phyloP scores from a whole-genome alignment of 2,797 vertebrate genomes.

The Gymnoscopelus microlampas region DNA sequence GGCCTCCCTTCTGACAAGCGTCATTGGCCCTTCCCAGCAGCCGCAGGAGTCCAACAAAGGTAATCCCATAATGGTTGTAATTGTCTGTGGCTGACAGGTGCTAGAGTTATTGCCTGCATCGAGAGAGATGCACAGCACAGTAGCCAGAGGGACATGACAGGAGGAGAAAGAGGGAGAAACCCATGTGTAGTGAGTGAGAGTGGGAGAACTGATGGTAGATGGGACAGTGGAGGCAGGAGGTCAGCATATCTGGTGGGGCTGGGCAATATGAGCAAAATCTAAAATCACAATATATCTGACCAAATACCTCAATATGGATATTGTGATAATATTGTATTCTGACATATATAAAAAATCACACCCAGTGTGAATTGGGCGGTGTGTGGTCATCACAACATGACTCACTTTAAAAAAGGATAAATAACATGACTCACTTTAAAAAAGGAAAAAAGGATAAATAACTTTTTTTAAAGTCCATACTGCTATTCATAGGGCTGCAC shows the following conservation, averaged over 20 bases:
- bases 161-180: background rate
- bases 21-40: conserved; percentile 51
- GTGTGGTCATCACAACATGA: no score
- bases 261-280: no score
- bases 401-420: no score
- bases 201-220: background rate
- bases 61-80: conserved; percentile 71
- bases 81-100: conserved; percentile 65
- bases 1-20: conserved; percentile 32
- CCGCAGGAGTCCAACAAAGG: conserved; percentile 56
- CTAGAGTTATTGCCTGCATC: conserved; percentile 36
- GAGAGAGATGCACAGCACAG: conserved; percentile 8
- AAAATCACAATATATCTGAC: no score
- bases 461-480: no score
- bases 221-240: background rate
- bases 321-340: no score
- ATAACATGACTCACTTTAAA: no score
- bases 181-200: background rate
- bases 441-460: no score
- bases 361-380: no score
- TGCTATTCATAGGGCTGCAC: no score
- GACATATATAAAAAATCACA: no score
- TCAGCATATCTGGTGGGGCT: background rate
- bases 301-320: no score
- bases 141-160: conserved; percentile 22